phyloP scores from a whole-genome alignment of 2,888 invertebrate species.

The Drosophila flavopinicola region DNA sequence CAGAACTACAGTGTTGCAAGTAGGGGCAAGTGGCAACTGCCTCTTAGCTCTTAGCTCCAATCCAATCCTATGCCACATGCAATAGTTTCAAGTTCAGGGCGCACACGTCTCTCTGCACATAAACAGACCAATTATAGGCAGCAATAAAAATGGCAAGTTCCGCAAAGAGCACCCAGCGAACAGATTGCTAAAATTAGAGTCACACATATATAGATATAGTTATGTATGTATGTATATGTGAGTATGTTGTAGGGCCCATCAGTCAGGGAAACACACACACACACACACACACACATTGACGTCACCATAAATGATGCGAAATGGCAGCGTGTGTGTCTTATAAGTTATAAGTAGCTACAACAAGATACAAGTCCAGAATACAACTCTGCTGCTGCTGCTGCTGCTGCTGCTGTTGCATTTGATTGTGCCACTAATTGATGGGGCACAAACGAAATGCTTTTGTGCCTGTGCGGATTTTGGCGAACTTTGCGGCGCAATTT shows the following conservation, averaged over 20 bases:
- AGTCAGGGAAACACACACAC: slow-evolving; percentile 5
- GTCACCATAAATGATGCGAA: slow-evolving; percentile 63
- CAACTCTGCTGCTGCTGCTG: slow-evolving; percentile 9
- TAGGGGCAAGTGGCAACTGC: no score
- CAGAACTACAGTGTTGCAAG: background rate
- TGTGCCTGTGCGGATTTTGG: slow-evolving; percentile 28
- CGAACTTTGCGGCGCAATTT: slow-evolving; percentile 58
- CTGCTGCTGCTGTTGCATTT: slow-evolving; percentile 15
- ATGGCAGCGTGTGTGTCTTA: slow-evolving; percentile 22
- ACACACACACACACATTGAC: no score
- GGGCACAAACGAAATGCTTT: slow-evolving; percentile 25
- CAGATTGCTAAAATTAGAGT: slow-evolving; percentile 55
- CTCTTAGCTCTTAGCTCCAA: slow-evolving; percentile 8
- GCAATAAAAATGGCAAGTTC: slow-evolving; percentile 62
- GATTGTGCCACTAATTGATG: slow-evolving; percentile 50
- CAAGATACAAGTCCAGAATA: slow-evolving; percentile 17
- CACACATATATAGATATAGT: no score
- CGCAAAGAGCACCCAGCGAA: slow-evolving; percentile 35
- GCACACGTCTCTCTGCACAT: slow-evolving; percentile 26
- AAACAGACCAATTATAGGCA: slow-evolving; percentile 74
- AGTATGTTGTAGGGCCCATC: slow-evolving; percentile 38
- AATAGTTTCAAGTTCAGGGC: slow-evolving; percentile 70
- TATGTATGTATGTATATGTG: no score
- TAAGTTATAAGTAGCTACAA: slow-evolving; percentile 28
- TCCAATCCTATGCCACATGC: slow-evolving; percentile 9